Conservation (phyloP, 2,797 vertebrate genomes). For the Pogoniulus pusillus region DNA sequence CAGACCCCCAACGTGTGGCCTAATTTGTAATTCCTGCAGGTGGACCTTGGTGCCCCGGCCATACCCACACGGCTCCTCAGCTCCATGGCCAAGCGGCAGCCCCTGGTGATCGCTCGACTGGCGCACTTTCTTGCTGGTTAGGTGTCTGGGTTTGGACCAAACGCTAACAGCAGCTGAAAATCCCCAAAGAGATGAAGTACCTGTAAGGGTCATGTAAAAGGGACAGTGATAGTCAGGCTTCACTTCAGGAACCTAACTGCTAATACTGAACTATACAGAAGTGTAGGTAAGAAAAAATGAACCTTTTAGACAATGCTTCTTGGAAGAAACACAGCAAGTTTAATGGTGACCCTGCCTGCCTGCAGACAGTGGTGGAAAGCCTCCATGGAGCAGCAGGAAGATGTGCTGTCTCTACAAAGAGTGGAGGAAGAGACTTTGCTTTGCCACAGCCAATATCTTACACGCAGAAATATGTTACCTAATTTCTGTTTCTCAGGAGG, state of each 20-base stretch:
- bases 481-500: neutral
- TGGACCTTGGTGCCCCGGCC: slow-evolving; percentile 89
- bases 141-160: neutral
- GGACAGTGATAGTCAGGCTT: neutral
- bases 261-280: neutral
- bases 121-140: slow-evolving; percentile 81
- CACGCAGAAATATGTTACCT: neutral
- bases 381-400: neutral
- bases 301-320: neutral
- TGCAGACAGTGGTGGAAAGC: neutral
- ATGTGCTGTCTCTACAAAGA: neutral
- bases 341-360: neutral
- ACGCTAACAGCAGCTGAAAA: neutral
- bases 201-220: neutral
- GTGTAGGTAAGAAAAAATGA: neutral
- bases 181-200: neutral
- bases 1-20: neutral
- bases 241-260: neutral
- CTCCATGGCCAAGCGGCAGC: slow-evolving; percentile 83
- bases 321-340: neutral
- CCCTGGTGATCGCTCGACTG: slow-evolving; percentile 87
- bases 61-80: slow-evolving; percentile 83
- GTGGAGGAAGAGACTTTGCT: neutral
- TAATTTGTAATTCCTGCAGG: slow-evolving; percentile 74
- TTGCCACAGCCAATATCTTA: neutral